Base-by-base conservation (phyloP, 92 coral and sea anemone genomes). In the Paragorgia papillata region DNA sequence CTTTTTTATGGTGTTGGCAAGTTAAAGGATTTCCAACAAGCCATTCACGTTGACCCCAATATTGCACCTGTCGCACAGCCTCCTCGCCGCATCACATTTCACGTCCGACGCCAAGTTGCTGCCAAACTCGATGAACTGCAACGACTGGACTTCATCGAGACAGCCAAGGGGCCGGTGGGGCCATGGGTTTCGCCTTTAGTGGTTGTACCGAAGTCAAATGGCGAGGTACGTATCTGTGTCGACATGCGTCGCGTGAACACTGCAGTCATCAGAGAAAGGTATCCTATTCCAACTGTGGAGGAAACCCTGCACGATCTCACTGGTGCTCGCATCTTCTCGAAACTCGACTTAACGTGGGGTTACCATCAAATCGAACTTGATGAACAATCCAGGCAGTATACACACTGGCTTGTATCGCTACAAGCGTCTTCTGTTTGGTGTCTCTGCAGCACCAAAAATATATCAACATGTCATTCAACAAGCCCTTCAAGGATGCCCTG, bases 401-500 rank as follows among this genome's bases (percentile, higher is more conserved):
- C 59, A n/a, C 39, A 22, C 29, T 37, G 57, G 76, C 34, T 21
- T 69, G 28, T 69, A 48, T 41, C 18, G 40, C 34, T 69, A 69
- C 76, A 4, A 48, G 30, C 76, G 61, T 14, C 57, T 69, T 7
- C 6, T 46, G 57, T 69, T 69, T 26, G 61, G 57, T 39, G 2
- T 48, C 17, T 20, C 39, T n/a, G n/a, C n/a, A n/a, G n/a, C n/a
- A n/a, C n/a, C n/a, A n/a, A n/a, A n/a, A n/a, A n/a, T n/a, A n/a
- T n/a, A n/a, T n/a, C 76, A 46, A 26, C 61, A 46, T 46, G 61
- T 69, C 32, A 69, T 69, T 22, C 76, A 69, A 59, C 57, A 40
- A 37, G 22, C 60, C 39, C 76, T 69, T 39, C 57, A 69, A 21
- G 76, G 76, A 10, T 46, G 76, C 37, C 34, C 18, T 15, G 76